Percentiles rank a stretch among this genome's conserved stretches.
phyloP scores from a whole-genome alignment of 2,113 vertebrate genomes.

The Riparia riparia region DNA sequence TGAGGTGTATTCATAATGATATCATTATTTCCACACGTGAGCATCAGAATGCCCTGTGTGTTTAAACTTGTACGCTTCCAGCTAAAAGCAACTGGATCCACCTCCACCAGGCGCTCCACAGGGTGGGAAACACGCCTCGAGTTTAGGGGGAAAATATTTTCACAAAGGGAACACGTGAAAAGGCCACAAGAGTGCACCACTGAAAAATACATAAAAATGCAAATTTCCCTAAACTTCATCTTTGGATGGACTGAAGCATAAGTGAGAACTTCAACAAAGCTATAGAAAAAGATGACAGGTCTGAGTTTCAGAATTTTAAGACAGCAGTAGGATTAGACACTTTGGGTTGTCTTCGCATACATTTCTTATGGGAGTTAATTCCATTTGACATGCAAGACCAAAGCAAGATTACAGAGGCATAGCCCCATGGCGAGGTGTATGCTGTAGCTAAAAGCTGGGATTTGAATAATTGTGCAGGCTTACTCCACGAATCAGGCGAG shows the following conservation, averaged over 20 bases:
- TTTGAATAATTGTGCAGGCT: conserved; percentile 99
- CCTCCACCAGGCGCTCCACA: conserved; percentile 34
- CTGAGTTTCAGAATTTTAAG: conserved; percentile 98
- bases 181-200: conserved; percentile 69
- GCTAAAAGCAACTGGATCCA: conserved; percentile 20
- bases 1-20: conserved; percentile 67
- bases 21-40: conserved; percentile 61
- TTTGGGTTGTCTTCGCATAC: conserved; percentile 96
- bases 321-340: conserved; percentile 95
- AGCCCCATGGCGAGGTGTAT: conserved; percentile 97
- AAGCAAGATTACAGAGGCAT: conserved; percentile 97
- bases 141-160: neutral
- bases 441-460: conserved; percentile 99
- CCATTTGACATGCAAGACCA: conserved; percentile 99
- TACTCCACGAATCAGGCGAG: conserved; percentile 94
- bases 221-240: conserved; percentile 81
- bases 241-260: conserved; percentile 79
- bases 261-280: conserved; percentile 84
- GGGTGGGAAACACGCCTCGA: conserved; percentile 48
- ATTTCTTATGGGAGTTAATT: conserved; percentile 99
- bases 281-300: conserved; percentile 92
- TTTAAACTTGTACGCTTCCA: neutral
- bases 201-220: conserved; percentile 81
- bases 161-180: conserved; percentile 72
- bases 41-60: neutral